Evolutionary conservation across 2,797 vertebrate species (phyloP).

Genomic region (Megalops cyprinoides): DNA sequence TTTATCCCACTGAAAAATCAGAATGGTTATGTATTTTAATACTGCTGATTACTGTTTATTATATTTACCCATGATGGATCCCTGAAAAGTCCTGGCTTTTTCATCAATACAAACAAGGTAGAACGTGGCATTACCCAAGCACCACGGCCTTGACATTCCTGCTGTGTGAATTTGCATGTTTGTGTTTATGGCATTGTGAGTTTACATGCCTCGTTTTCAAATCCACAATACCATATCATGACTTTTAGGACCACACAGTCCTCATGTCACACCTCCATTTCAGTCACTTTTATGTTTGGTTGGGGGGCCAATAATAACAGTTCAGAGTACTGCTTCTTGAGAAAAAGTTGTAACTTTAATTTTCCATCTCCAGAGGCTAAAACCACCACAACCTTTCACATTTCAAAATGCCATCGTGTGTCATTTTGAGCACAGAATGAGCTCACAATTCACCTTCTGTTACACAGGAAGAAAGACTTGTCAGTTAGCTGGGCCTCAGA

Average conservation of each 20-base stretch:
- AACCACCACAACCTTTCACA: not conserved
- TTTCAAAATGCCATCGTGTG: not conserved
- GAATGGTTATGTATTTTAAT: too few species aligned
- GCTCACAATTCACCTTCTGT: not conserved
- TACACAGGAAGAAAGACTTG: not conserved
- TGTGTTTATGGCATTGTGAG: too few species aligned
- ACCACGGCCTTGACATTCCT: not conserved
- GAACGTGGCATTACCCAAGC: not conserved
- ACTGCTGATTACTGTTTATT: too few species aligned
- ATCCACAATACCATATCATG: not conserved
- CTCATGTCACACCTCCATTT: not conserved
- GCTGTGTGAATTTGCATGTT: not conserved
- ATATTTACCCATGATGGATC: not conserved
- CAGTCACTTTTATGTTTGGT: not conserved
- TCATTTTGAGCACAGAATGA: not conserved
- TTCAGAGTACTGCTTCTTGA: not conserved
- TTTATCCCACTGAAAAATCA: not conserved
- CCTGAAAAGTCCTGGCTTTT: not conserved
- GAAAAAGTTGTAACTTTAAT: constrained; percentile 21
- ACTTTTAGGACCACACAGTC: not conserved
- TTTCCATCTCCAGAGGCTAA: not conserved
- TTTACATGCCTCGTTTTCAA: not conserved
- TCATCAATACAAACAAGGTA: not conserved
- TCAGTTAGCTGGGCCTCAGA: not conserved
- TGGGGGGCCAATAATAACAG: not conserved